Evolutionary conservation across 2,797 vertebrate genomes (phyloP).

Genomic region (Nothura maculosa): DNA sequence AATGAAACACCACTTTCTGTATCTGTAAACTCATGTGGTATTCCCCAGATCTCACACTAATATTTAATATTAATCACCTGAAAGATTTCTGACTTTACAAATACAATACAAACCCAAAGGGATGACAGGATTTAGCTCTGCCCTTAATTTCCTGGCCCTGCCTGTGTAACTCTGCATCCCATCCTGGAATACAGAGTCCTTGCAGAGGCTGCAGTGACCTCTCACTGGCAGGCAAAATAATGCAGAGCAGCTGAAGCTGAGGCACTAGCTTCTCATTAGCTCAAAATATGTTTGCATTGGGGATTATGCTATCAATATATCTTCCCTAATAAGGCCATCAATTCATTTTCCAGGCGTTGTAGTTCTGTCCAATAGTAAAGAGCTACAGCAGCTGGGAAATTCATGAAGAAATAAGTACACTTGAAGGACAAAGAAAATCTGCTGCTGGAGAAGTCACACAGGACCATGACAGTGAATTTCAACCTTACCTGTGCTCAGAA

Average conservation of each 20-base stretch:
- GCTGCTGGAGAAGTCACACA: neutral
- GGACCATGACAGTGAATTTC: neutral
- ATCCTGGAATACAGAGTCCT: neutral
- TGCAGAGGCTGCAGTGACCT: neutral
- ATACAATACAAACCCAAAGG: neutral
- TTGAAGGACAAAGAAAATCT: neutral
- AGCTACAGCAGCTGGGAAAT: neutral
- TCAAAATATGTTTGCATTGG: neutral
- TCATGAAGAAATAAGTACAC: neutral
- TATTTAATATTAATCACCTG: neutral
- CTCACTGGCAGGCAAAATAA: neutral
- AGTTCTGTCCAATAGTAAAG: neutral
- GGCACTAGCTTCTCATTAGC: neutral
- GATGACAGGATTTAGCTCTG: neutral
- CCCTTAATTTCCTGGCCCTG: neutral
- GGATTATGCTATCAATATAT: neutral
- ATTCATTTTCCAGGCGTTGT: neutral
- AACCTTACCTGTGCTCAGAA: neutral
- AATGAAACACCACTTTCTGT: neutral
- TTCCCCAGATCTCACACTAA: neutral
- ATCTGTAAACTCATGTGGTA: neutral
- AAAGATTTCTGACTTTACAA: neutral
- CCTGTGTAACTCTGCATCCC: neutral
- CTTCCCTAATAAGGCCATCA: neutral
- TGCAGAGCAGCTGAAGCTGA: neutral